Base-by-base conservation (phyloP, 2,797 vertebrate species). In the Channallabes apus region DNA sequence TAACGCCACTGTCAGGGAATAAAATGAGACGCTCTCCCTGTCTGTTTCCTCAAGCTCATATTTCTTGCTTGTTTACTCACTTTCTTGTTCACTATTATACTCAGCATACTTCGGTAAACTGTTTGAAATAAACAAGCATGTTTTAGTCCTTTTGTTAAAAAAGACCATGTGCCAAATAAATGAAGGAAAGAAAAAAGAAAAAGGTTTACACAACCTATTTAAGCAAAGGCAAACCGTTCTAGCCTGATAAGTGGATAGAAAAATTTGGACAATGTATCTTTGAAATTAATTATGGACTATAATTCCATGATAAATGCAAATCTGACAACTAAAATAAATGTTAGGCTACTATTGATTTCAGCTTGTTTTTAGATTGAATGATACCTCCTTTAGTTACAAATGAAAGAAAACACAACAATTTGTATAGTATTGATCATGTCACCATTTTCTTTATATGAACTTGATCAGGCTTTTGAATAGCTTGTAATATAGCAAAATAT, bases 1-100 rank as follows among this genome's bases (percentile, higher is more conserved):
- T 95, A 92, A 92, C 85, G 89, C 76, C 84, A 77, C 82, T 88
- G 90, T 92, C 91, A 91, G 86, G 61, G 67, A 91, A 90, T 90
- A 93, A 91, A 93, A 88, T 90, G 89, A 89, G 90, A 90, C 61
- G 85, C 82, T 90, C 87, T 79, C 67, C 61, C 38, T 62, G 65
- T 65, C 27, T 24, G 65, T 82, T 80, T 75, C 68, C 82, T 24
- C 77, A 61, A 35, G 41, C 81, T 78, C 27, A 67, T 82, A 61
- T 84, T 85, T 75, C 68, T 41, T 54, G 51, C 78, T 77, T 29
- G 32, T 29, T 84, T 76, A 73, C 67, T 73, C 58, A 58, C 20
- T 18, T 58, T 29, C 27, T 56, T 82, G 46, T 32, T 64, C 18
- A 32, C 54, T 73, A 84, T 82, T 62, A 67, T 5, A 65, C 41